Evolutionary conservation across 1,140 invertebrate species (phyloP).

Genomic region (Drosophila nigrodunni): DNA sequence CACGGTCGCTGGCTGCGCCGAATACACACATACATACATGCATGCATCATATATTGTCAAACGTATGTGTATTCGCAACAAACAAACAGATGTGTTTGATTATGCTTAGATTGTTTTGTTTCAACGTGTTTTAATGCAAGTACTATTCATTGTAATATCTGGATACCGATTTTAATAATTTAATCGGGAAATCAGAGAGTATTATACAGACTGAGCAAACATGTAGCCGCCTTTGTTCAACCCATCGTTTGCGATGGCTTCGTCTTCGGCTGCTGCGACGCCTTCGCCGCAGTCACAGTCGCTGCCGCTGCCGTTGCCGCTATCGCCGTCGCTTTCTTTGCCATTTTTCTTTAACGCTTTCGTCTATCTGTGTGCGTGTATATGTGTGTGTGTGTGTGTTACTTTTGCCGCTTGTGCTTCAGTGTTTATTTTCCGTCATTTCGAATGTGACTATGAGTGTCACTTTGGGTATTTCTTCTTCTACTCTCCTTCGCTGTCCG

Average conservation of each 20-base stretch:
- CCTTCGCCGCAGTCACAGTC: conserved; percentile 16
- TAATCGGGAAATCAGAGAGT: no score
- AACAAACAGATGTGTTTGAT: no score
- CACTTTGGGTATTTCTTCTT: conserved; percentile 34
- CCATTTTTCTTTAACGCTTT: conserved; percentile 64
- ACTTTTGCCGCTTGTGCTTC: conserved; percentile 32
- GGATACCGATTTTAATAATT: no score
- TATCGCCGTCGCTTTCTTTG: conserved; percentile 49
- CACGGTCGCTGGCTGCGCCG: no score
- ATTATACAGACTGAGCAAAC: conserved; percentile 33
- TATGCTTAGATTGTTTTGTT: no score
- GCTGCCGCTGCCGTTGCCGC: conserved; percentile 46
- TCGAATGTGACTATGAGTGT: conserved; percentile 44
- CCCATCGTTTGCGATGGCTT: conserved; percentile 34
- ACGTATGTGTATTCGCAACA: no score
- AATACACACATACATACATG: no score
- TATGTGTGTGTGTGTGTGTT: conserved; percentile 11
- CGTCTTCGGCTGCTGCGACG: conserved; percentile 14
- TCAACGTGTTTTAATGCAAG: no score
- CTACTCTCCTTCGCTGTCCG: not conserved
- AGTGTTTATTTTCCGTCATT: conserved; percentile 53
- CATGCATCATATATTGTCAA: no score
- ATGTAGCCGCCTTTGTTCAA: conserved; percentile 71
- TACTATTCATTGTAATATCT: no score
- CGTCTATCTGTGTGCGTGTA: conserved; percentile 15